Conservation (phyloP, 1,140 invertebrate species). For the Bombyx mori region DNA sequence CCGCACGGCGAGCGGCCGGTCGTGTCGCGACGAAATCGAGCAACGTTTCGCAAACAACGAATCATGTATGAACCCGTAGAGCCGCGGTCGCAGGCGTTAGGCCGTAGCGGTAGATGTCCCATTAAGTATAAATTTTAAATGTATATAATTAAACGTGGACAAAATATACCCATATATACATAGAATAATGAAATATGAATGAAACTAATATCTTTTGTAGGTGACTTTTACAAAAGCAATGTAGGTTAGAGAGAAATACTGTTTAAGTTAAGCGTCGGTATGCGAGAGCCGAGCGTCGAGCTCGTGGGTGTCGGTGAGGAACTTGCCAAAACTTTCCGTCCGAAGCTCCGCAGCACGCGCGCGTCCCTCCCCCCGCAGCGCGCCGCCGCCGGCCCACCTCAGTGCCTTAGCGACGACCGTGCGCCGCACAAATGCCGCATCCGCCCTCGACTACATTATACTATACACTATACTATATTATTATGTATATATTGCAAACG, state of each 20-base stretch:
- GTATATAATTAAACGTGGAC: slow-evolving; percentile 61
- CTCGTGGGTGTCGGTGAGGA: slow-evolving; percentile 48
- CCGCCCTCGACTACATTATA: background rate
- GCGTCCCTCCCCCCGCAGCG: slow-evolving; percentile 21
- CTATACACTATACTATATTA: no score
- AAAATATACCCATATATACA: slow-evolving; percentile 69
- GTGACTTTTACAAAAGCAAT: slow-evolving; percentile 68
- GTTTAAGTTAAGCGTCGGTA: slow-evolving; percentile 54
- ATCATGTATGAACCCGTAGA: slow-evolving; percentile 64
- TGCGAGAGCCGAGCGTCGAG: slow-evolving; percentile 49
- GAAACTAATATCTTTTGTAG: slow-evolving; percentile 71
- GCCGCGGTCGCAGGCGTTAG: slow-evolving; percentile 40
- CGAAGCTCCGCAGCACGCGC: slow-evolving; percentile 50
- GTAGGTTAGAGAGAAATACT: slow-evolving; percentile 61
- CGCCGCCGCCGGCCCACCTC: slow-evolving; percentile 25
- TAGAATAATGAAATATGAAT: slow-evolving; percentile 66
- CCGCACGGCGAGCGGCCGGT: slow-evolving; percentile 10
- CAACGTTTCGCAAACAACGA: slow-evolving; percentile 69
- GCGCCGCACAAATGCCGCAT: slow-evolving; percentile 30
- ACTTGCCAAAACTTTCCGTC: slow-evolving; percentile 66
- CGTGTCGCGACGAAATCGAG: slow-evolving; percentile 43
- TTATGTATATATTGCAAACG: no score
- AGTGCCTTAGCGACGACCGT: slow-evolving; percentile 55
- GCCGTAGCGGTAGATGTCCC: slow-evolving; percentile 58
- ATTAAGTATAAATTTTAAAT: slow-evolving; percentile 41